Base-by-base conservation (phyloP, 2,888 invertebrate genomes). In the Scrobipalpa costella region DNA sequence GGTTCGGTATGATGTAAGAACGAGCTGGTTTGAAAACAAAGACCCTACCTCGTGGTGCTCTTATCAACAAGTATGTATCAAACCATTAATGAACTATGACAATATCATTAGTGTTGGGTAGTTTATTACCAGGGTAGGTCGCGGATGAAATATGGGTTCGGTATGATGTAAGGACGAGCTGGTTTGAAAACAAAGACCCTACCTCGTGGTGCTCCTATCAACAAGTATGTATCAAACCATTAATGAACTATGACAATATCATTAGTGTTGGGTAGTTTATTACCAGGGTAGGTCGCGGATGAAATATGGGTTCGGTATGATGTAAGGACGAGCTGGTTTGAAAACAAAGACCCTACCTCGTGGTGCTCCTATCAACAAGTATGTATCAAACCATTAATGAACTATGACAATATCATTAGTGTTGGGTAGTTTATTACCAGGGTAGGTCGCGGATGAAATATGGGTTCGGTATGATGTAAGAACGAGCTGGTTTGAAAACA, bases 91-190 rank as follows among this genome's bases (percentile, higher is more conserved):
- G 47, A n/a, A 13, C 8, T 19, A 21, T 50, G 21, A 50, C 17
- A 19, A 19, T 50, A 19, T 19, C 50, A 50, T 50, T 50, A 50
- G 17, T 50, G 50, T 50, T 21, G 59, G 34, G 49, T 50, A 50
- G 13, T 13, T 13, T 21, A 50, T 50, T 50, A 9, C 17, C 17
- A 50, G 21, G 50, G 50, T 50, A 50, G 50, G 50, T 50, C 50
- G 50, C 21, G 50, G 50, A 7, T 50, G 50, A 21, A 19, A 19
- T 17, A 11, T 50, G 21, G 47, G 17, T 15, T 17, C 17, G 15
- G 2, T 8, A n/a, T 5, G 7, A n/a, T n/a, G n/a, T 3, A 47
- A 13, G 15, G 47, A 8, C n/a, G 47, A 7, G 47, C 17, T 15
- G 13, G 17, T 47, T 15, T 15, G 47, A 13, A 7, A 17, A 17